phyloP scores from a whole-genome alignment of 2,797 vertebrate species.

The Pseudochaenichthys georgianus region DNA sequence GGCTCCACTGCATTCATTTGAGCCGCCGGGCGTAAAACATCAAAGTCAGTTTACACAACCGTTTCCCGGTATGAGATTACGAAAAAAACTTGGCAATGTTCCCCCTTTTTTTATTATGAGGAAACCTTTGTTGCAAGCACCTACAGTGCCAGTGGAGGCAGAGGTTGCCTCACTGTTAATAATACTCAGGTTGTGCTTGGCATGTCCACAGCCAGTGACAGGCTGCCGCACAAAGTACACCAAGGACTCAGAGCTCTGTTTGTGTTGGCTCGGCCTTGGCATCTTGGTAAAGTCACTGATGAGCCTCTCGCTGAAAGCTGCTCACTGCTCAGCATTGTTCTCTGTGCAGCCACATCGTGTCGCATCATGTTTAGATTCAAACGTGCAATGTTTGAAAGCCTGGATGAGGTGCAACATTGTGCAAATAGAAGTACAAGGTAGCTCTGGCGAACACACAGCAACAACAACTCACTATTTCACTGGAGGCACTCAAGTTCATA shows the following conservation, averaged over 20 bases:
- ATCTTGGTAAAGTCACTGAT: conserved; percentile 4
- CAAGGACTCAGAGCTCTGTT: conserved; percentile 17
- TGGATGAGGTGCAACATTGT: neutral
- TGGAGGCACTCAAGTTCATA: too few species aligned
- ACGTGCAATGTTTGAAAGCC: neutral
- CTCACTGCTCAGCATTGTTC: conserved; percentile 15
- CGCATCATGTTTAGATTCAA: conserved; percentile 7
- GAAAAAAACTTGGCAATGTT: conserved; percentile 9
- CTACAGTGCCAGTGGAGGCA: neutral
- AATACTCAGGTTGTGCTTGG: neutral
- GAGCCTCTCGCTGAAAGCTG: neutral
- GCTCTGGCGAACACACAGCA: neutral
- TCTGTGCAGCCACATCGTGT: neutral
- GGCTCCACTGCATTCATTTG: neutral
- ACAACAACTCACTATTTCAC: too few species aligned
- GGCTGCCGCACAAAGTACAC: conserved; percentile 3
- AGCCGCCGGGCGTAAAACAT: neutral
- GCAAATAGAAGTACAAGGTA: neutral
- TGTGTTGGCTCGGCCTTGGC: conserved; percentile 32
- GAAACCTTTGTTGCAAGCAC: conserved; percentile 13
- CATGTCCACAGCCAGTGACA: neutral
- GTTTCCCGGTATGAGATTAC: conserved; percentile 38
- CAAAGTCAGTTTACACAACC: conserved; percentile 49
- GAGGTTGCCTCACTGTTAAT: conserved; percentile 15
- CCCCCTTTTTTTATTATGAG: conserved; percentile 8